Evolutionary conservation across 2,113 vertebrate species (phyloP).

Genomic region (Rhodinocichla rosea): DNA sequence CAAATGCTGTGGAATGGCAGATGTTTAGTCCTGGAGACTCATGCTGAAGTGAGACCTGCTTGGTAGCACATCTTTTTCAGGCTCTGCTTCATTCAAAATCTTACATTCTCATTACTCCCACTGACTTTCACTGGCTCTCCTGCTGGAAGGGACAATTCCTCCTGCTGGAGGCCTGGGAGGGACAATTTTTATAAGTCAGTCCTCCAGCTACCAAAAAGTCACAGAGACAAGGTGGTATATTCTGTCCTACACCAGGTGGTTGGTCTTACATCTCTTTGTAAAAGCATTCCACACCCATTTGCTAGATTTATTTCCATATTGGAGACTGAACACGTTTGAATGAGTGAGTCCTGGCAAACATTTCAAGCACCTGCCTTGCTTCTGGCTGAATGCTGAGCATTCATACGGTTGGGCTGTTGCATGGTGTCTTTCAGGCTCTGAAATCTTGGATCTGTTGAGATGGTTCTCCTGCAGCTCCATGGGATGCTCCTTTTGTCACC

Average conservation of each 20-base stretch:
- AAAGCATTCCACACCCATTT: background rate
- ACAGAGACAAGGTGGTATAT: background rate
- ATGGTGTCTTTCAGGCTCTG: background rate
- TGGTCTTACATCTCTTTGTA: background rate
- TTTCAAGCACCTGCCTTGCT: conserved; percentile 34
- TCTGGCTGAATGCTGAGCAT: conserved; percentile 12
- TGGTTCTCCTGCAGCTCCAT: background rate
- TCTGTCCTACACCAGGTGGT: background rate
- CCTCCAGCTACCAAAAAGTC: background rate
- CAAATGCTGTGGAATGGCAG: background rate
- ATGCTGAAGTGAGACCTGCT: background rate
- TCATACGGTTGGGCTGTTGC: background rate
- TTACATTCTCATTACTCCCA: background rate
- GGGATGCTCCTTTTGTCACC: background rate
- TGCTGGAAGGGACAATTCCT: background rate
- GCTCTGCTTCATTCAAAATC: background rate
- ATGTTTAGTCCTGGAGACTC: background rate
- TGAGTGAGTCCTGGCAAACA: background rate
- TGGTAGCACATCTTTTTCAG: background rate
- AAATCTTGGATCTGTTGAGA: background rate
- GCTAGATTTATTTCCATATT: background rate
- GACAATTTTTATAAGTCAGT: background rate
- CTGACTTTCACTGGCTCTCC: background rate
- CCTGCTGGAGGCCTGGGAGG: background rate
- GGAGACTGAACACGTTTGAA: background rate